Evolutionary conservation across 2,888 invertebrate species (phyloP), one percentile per base, ranked within the genome.

Genomic region (Papilio elwesi): DNA sequence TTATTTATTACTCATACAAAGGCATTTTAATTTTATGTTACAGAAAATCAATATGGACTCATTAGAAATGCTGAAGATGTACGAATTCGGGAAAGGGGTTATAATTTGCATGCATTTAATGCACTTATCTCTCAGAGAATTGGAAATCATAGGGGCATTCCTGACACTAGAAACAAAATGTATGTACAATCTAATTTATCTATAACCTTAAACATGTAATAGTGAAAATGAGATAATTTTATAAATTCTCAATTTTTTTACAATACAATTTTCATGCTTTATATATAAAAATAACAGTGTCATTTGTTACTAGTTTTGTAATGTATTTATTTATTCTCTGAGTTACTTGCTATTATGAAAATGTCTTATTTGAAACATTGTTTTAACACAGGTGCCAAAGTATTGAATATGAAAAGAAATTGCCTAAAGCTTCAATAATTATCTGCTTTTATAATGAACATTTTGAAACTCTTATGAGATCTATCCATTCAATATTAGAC

Each of bases 401-500:
- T 13, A 91, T 96, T 85, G 93, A 89, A 43, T 98, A 96, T 86
- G 85, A 95, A 0, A 74, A 84, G 0, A 90, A 94, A 79, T 92
- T 98, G 74, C 98, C 98, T 0, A 95, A 95, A 75, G 97, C 97
- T 0, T 97, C 98, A 57, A 94, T 99, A 51, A 95, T 99, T 8
- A 97, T 99, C 85, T 99, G 99, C 86, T 99, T 98, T 88, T 98
- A 97, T 90, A 99, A 99, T 89, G 99, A 99, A 90, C 98, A 98
- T 80, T 96, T 96, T 79, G 96, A 96, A 79, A 98, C 98, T 0
- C 92, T 99, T 3, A 91, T 98, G 82, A 94, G 99, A 76, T 98
- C 99, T 0, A 93, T 99, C 13, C 96, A 98, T 82, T 97, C 98
- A 0, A 96, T 99, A 67, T 82, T 99, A 57, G 96, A 97, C 78